Base-by-base conservation (phyloP, 2,888 invertebrate species). In the Altica lythri region DNA sequence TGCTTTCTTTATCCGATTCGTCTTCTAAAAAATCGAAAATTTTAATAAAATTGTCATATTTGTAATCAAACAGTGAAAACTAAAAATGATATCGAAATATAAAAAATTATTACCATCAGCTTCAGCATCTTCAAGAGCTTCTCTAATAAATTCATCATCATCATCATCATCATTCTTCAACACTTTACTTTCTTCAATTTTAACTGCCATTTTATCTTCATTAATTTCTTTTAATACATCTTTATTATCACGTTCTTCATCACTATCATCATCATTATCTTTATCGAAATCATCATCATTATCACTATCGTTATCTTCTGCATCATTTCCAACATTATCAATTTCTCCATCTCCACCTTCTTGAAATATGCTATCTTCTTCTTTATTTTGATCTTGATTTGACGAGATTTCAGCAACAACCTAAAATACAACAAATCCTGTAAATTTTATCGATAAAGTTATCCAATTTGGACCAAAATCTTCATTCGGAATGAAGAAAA, bases 1-100 rank as follows among this genome's bases (percentile, higher is more conserved):
- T 67, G 49, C 72, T 73, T 40, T 75, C 73, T 14, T 57, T 57
- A 6, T 57, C 57, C 4, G 50, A 53, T 35, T 64, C 67, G 14
- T 55, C 54, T 27, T 44, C 54, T 25, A 43, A 35, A 40, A 22
- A 40, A 12, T 9, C 17, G n/a, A 13, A 19, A 19, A 4, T 13
- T 12, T 17, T 37, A 38, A 12, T 38, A 13, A 6, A 12, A 8
- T 2, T 19, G 22, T 17, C 10, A 10, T 10, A 10, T n/a, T n/a
- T 5, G 8, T 16, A 38, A 38, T 22, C 9, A 40, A 29, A n/a
- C 29, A 29, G n/a, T 10, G 17, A n/a, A 13, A 17, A 37, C 16
- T 2, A 35, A 13, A n/a, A 16, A 37, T 5, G 4, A 10, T 2
- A 9, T 37, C 18, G 10, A 37, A 5, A n/a, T 22, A n/a, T 40